Percentiles rank a stretch among this genome's conserved stretches.
Evolutionary conservation across 2,113 vertebrate genomes (phyloP).

Genomic region (Electrona antarctica): DNA sequence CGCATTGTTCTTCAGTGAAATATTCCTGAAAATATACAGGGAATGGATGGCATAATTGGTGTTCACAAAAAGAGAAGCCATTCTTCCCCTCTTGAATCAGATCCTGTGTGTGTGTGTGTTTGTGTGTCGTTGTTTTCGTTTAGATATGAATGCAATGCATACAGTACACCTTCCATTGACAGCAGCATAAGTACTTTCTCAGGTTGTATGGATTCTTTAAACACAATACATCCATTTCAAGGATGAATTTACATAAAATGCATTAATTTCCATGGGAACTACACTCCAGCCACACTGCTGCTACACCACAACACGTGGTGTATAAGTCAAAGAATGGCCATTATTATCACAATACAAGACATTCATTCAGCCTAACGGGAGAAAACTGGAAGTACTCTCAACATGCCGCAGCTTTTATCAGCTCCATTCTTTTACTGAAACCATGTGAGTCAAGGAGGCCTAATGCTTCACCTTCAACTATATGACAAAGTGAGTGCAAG

Average conservation of each 20-base stretch:
- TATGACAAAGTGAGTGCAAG: constrained; percentile 52
- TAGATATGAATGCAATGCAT: too few relatives aligned
- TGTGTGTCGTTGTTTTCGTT: not conserved
- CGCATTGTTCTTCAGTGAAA: not conserved
- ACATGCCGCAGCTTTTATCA: constrained; percentile 28
- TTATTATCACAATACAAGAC: constrained; percentile 35
- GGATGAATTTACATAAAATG: not conserved
- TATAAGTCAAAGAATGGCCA: constrained; percentile 20
- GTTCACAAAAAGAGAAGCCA: not conserved
- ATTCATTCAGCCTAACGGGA: constrained; percentile 29
- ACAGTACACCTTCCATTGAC: constrained; percentile 4
- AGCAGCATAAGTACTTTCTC: not conserved
- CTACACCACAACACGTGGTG: constrained; percentile 24
- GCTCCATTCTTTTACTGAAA: constrained; percentile 47
- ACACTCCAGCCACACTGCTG: constrained; percentile 8
- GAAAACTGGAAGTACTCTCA: constrained; percentile 27
- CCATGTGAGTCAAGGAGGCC: constrained; percentile 11
- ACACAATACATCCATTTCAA: not conserved
- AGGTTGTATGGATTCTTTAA: not conserved
- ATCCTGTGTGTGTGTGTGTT: constrained; percentile 2
- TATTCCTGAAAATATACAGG: not conserved
- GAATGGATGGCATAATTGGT: not conserved
- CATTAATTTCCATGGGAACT: not conserved
- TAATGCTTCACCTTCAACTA: constrained; percentile 53
- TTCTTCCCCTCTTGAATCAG: not conserved